Base-by-base conservation (phyloP, 2,888 invertebrate genomes). In the Lepas anatifera region DNA sequence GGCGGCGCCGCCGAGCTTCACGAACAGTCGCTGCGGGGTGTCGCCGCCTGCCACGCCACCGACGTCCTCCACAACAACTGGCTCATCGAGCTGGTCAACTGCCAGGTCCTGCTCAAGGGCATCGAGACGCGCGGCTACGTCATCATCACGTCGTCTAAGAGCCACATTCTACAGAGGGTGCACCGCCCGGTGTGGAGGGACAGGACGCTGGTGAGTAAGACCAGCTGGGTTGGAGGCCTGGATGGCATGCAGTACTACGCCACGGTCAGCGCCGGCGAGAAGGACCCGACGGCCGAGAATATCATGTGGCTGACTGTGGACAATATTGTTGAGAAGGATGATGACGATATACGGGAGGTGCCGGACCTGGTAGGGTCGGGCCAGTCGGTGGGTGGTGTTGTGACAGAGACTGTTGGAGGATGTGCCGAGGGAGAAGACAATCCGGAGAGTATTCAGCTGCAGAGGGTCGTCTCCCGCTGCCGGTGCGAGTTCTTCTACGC, bases 401-500 rank as follows among this genome's bases (percentile, higher is more conserved):
- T 98, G 68, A 93, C 92, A 72, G 87, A 90, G 79, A 92, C 90
- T 0, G 95, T 95, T 1, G 94, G 93, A 25, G 89, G 89, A 32
- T 50, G 48, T 50, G 69, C 39, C 43, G 35, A n/a, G 18, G 32
- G 32, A 22, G 58, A 48, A 3, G 32, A 32, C 67, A 41, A 52
- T 68, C 67, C 29, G 11, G 41, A 41, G 67, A 71, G 32, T n/a
- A 32, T 63, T 18, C 84, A 98, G 85, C 82, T 99, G 29, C 98
- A 99, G 83, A 85, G 99, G 70, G 98, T 99, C 75, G 97, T 98
- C 22, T 96, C 96, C 0, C 85, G 96, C 2, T 98, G 99, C 82
- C 92, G 92, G 78, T 99, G 98, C 81, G 97, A 98, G 83, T 95
- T 99, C 81, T 96, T 95, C 83, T 99, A 95, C 80, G 94, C 92